These are phyloP conservation scores for Dolichallabes microphthalmus DNA, from an alignment of 2,113 vertebrate genomes.

Conservation along the genomic window DNA sequence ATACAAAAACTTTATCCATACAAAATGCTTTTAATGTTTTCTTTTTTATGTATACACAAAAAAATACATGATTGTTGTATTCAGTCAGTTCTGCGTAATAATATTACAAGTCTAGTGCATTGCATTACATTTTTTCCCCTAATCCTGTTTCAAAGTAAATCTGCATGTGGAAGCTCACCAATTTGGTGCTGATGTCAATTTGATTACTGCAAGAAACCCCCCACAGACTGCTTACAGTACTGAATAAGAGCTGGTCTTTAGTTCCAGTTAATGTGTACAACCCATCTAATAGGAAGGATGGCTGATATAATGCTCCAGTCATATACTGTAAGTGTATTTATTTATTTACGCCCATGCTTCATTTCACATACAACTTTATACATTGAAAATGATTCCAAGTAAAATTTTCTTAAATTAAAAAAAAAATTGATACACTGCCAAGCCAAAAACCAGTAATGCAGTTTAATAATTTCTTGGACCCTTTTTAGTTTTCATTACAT, in stretches of 20 bases:
- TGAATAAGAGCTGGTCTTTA: not conserved
- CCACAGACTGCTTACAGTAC: not conserved
- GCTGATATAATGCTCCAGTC: too few relatives aligned
- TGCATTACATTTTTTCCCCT: not conserved
- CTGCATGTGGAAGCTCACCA: not conserved
- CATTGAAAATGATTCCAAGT: too few relatives aligned
- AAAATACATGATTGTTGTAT: not conserved
- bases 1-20: too few relatives aligned
- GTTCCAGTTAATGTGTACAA: not conserved
- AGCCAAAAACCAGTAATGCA: too few relatives aligned
- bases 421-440: too few relatives aligned
- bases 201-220: not conserved
- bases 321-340: too few relatives aligned
- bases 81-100: not conserved
- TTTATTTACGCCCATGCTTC: too few relatives aligned
- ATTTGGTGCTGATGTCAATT: not conserved
- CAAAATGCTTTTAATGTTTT: not conserved
- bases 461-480: too few relatives aligned
- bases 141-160: not conserved
- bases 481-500: too few relatives aligned
- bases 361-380: too few relatives aligned
- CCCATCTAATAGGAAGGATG: not conserved
- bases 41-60: too few relatives aligned
- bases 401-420: too few relatives aligned
- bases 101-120: not conserved